These are phyloP conservation scores for Acomys russatus DNA, from an alignment of 2,797 vertebrate genomes.

Conservation along the genomic window DNA sequence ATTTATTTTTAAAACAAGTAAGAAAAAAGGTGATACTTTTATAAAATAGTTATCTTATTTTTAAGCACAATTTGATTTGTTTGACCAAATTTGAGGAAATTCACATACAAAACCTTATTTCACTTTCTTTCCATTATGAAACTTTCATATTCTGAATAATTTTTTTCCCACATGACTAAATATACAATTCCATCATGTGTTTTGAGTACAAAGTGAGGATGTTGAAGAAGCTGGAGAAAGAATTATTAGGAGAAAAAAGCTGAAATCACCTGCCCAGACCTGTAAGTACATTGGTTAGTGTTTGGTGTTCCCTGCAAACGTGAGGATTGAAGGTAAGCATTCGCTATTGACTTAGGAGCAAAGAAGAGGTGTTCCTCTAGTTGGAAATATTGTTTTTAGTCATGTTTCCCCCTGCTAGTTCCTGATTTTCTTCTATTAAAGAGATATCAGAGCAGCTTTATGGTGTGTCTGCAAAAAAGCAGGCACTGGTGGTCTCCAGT, in stretches of 20 bases:
- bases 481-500: not conserved
- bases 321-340: not conserved
- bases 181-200: not conserved
- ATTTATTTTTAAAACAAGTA: constrained; percentile 21
- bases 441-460: not conserved
- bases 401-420: not conserved
- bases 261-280: not conserved
- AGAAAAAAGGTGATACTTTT: not conserved
- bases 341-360: not conserved
- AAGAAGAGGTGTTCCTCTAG: not conserved
- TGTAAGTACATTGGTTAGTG: not conserved
- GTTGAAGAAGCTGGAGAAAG: not conserved
- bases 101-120: not conserved
- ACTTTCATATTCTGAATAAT: not conserved
- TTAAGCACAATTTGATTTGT: not conserved
- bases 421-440: not conserved
- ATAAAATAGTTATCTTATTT: not conserved
- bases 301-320: not conserved
- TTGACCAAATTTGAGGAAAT: not conserved
- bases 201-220: constrained; percentile 13
- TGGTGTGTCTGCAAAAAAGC: not conserved
- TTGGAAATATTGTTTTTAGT: not conserved
- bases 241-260: not conserved
- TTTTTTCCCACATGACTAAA: not conserved
- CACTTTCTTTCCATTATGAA: not conserved